Conservation (phyloP, 2,797 vertebrate genomes). For the Meda fulgida region DNA sequence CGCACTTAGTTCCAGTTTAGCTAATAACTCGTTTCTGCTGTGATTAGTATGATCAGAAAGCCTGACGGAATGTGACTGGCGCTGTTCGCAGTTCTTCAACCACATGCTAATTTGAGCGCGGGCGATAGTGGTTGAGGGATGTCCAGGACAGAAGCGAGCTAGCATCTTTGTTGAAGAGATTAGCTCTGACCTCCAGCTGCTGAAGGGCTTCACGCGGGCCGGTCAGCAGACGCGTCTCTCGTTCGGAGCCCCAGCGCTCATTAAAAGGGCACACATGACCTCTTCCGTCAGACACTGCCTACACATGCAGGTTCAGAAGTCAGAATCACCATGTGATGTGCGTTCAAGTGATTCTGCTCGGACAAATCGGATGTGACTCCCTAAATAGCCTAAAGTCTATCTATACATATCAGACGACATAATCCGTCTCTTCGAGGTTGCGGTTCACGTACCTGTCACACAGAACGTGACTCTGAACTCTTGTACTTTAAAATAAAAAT, state of each 20-base stretch:
- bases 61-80: background rate
- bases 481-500: background rate
- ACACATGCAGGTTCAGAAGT: background rate
- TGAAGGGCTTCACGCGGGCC: background rate
- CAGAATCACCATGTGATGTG: background rate
- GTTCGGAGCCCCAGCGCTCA: background rate
- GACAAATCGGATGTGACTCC: background rate
- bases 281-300: background rate
- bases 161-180: slow-evolving; percentile 23
- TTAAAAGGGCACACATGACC: slow-evolving; percentile 23
- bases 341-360: background rate
- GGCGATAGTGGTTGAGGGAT: background rate
- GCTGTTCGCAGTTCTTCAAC: background rate
- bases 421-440: background rate
- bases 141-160: background rate
- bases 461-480: background rate
- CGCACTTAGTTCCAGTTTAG: background rate
- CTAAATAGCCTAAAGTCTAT: slow-evolving; percentile 11
- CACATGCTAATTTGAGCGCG: background rate
- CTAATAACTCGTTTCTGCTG: background rate
- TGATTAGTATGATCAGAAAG: slow-evolving; percentile 12
- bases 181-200: slow-evolving; percentile 20
- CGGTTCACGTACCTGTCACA: background rate
- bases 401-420: background rate
- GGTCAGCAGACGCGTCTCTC: background rate